Conservation (phyloP, 2,888 invertebrate species). For the Adelphocoris suturalis region DNA sequence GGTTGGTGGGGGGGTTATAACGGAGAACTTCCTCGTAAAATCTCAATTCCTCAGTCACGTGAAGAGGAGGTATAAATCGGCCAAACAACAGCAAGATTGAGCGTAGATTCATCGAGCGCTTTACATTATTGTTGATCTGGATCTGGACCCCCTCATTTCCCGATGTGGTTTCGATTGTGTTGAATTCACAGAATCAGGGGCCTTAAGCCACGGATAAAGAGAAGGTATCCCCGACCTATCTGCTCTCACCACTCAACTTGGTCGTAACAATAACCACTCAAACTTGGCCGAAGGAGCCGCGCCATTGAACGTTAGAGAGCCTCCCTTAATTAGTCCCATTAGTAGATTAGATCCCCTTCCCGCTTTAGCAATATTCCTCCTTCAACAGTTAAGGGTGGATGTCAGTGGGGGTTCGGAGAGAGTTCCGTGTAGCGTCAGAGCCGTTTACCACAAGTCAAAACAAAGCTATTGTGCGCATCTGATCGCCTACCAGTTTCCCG, state of each 20-base stretch:
- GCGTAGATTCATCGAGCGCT: no score
- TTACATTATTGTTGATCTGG: background rate
- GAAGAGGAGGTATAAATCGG: no score
- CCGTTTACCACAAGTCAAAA: constrained; percentile 54
- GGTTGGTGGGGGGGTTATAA: no score
- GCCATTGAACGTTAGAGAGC: constrained; percentile 50
- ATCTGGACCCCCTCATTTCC: background rate
- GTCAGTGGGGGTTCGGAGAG: background rate
- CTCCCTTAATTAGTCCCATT: constrained; percentile 69
- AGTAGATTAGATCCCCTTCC: constrained; percentile 66
- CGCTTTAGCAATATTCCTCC: background rate
- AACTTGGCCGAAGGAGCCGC: constrained; percentile 34
- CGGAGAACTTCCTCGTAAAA: no score
- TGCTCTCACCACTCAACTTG: background rate
- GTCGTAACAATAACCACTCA: constrained; percentile 57
- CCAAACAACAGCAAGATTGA: no score
- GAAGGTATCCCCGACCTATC: constrained; percentile 6
- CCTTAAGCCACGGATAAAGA: background rate
- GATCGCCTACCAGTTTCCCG: constrained; percentile 23
- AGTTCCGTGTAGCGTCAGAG: background rate
- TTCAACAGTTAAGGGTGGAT: background rate
- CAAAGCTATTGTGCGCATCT: constrained; percentile 41
- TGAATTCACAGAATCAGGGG: background rate
- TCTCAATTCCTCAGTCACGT: no score
- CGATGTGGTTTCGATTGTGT: constrained; percentile 43